Conservation (phyloP, 2,797 vertebrate species). For the Brachymystax lenok region DNA sequence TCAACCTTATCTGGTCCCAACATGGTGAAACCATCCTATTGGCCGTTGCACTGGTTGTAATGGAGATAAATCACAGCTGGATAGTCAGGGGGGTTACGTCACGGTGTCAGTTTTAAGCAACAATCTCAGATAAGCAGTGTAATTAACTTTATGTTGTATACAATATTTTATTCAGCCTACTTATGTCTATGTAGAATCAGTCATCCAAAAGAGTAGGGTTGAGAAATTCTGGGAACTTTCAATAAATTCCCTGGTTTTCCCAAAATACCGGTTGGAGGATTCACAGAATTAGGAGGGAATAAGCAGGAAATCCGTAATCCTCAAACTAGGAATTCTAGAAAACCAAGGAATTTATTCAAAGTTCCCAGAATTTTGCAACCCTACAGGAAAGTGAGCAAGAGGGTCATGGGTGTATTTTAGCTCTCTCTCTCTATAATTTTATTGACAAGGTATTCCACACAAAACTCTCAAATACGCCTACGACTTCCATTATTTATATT, state of each 20-base stretch:
- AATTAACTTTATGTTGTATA: slow-evolving; percentile 24
- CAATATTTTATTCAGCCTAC: background rate
- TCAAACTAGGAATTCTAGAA: too few relatives aligned
- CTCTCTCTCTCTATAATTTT: background rate
- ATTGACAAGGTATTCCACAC: slow-evolving; percentile 18
- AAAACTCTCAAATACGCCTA: slow-evolving; percentile 24
- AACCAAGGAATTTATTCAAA: background rate
- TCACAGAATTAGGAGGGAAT: too few relatives aligned
- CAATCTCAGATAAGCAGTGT: slow-evolving; percentile 29
- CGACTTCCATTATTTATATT: slow-evolving; percentile 1
- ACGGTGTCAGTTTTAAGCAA: slow-evolving; percentile 23
- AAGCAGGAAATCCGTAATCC: background rate
- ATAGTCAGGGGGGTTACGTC: slow-evolving; percentile 25
- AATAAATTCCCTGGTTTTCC: too few relatives aligned
- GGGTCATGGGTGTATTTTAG: background rate
- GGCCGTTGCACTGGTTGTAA: slow-evolving; percentile 37
- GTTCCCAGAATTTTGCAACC: too few relatives aligned
- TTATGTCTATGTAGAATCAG: background rate
- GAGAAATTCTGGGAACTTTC: background rate
- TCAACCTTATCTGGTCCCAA: slow-evolving; percentile 61
- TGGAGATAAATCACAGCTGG: slow-evolving; percentile 47
- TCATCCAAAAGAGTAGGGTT: background rate
- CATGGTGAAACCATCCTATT: slow-evolving; percentile 53
- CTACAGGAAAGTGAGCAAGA: background rate
- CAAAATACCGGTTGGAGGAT: too few relatives aligned